Evolutionary conservation across 1,140 invertebrate genomes (phyloP).

Genomic region (Magallana ariakensis): DNA sequence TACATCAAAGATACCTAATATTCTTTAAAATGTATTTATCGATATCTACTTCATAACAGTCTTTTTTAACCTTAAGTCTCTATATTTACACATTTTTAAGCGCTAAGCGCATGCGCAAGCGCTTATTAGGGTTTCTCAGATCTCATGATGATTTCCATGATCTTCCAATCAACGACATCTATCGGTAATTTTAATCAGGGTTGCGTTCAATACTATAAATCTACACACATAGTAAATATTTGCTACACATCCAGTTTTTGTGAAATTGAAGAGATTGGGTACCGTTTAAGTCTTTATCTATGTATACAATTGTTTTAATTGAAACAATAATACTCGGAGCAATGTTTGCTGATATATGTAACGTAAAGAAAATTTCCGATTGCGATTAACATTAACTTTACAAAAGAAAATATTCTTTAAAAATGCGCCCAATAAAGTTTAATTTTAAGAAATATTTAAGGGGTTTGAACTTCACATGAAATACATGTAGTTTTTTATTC

Average conservation of each 20-base stretch:
- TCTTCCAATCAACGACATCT: neutral
- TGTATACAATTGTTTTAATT: neutral
- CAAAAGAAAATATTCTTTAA: neutral
- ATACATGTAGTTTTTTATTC: neutral
- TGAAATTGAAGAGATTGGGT: neutral
- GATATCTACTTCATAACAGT: no score
- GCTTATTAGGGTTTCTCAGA: no score
- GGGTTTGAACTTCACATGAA: neutral
- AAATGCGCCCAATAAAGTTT: neutral
- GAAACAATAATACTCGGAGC: neutral
- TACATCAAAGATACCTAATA: no score
- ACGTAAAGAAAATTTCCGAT: neutral
- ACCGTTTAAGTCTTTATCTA: neutral
- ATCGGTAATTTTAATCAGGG: neutral
- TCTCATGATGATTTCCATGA: neutral
- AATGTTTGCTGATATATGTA: neutral
- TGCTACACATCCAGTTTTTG: neutral
- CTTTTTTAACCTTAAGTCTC: no score
- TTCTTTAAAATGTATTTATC: no score
- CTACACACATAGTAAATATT: neutral
- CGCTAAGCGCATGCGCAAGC: no score
- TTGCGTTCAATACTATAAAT: neutral
- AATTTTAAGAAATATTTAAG: neutral
- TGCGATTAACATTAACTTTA: no score
- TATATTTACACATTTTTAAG: no score